Percentiles rank a stretch among this genome's conserved stretches.
phyloP scores from a whole-genome alignment of 1,140 invertebrate genomes.

The Drosophila orosa region DNA sequence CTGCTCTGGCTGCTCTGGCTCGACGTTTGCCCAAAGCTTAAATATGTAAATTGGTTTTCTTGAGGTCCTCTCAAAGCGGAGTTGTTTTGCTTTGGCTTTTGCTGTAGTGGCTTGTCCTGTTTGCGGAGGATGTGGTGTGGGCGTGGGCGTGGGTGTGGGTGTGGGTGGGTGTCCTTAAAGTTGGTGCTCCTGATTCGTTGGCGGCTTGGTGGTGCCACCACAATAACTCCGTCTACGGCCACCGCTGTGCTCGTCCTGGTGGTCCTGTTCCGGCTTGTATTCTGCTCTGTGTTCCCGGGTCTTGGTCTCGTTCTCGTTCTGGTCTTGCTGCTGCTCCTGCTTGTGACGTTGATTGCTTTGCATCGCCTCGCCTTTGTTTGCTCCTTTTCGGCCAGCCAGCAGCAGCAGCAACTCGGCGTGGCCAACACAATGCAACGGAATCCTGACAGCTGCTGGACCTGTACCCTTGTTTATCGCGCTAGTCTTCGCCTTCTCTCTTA shows the following conservation, averaged over 20 bases:
- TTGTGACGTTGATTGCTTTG: constrained; percentile 78
- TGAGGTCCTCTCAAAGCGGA: constrained; percentile 53
- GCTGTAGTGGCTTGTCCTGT: constrained; percentile 32
- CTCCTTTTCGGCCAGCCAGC: constrained; percentile 23
- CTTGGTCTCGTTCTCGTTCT: constrained; percentile 22
- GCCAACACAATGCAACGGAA: constrained; percentile 21
- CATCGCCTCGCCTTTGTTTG: constrained; percentile 71
- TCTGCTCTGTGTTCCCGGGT: constrained; percentile 10
- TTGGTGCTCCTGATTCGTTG: constrained; percentile 11
- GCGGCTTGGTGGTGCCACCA: constrained; percentile 48
- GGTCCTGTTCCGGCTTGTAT: constrained; percentile 23
- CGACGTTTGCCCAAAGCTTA: constrained; percentile 60
- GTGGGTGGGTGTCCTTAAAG: constrained; percentile 10
- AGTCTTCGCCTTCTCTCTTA: constrained; percentile 14
- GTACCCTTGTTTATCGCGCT: constrained; percentile 34
- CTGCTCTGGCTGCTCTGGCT: constrained; percentile 11
- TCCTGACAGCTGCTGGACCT: constrained; percentile 21
- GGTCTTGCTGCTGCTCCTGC: constrained; percentile 53
- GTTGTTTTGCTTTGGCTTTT: constrained; percentile 52
- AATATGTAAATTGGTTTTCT: constrained; percentile 79
- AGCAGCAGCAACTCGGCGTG: constrained; percentile 16
- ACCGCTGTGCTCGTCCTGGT: constrained; percentile 35
- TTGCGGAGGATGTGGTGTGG: constrained; percentile 13
- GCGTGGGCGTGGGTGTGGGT: not conserved
- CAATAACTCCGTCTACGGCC: constrained; percentile 57